These are phyloP conservation scores for Platysternon megacephalum DNA, from an alignment of 2,113 vertebrate genomes.

Conservation along the genomic window DNA sequence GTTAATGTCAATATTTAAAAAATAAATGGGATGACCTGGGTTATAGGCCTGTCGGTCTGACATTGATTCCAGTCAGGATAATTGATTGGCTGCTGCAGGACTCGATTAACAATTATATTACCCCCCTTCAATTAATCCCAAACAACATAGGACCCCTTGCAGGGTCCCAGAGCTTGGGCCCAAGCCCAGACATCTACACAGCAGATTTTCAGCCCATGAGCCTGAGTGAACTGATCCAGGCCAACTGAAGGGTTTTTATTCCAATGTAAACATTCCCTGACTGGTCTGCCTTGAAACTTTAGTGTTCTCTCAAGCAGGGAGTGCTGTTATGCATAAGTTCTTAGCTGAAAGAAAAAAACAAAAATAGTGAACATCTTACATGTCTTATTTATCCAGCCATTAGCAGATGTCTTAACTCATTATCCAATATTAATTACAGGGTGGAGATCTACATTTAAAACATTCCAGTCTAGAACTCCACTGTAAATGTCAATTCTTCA, in stretches of 20 bases:
- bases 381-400: neutral
- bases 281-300: neutral
- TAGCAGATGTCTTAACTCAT: neutral
- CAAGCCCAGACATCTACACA: neutral
- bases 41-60: neutral
- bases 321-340: neutral
- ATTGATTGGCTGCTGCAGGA: neutral
- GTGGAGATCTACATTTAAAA: neutral
- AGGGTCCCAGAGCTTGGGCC: neutral
- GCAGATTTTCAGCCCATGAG: neutral
- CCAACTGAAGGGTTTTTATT: no score
- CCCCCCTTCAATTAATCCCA: neutral
- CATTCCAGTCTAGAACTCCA: rapidly evolving
- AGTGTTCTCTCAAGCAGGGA: neutral
- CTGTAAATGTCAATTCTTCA: rapidly evolving
- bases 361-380: neutral
- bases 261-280: neutral
- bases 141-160: neutral
- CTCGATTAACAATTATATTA: neutral
- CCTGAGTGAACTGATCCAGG: no score
- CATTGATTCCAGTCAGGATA: neutral
- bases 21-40: neutral
- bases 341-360: neutral
- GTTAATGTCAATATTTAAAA: neutral
- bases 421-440: neutral